These are phyloP conservation scores for Eufriesea mexicana DNA, from an alignment of 1,140 invertebrate genomes.

Conservation along the genomic window DNA sequence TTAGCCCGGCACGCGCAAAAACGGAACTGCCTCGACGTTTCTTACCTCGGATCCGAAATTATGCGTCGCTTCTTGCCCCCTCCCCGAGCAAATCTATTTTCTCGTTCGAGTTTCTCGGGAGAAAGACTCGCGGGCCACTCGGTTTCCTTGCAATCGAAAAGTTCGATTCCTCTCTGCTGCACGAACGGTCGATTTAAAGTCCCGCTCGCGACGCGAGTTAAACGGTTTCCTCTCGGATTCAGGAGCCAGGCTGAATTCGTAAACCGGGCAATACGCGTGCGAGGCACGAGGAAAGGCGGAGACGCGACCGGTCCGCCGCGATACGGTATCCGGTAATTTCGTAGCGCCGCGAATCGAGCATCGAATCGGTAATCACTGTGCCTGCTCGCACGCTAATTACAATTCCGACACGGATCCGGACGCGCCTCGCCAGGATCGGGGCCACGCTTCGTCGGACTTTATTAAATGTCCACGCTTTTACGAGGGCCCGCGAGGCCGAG, in stretches of 20 bases:
- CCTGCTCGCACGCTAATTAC: slow-evolving; percentile 58
- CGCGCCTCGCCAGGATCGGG: slow-evolving; percentile 26
- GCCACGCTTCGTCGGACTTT: slow-evolving; percentile 52
- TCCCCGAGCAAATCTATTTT: too few relatives aligned
- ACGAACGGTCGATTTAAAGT: neutral
- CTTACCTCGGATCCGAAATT: slow-evolving; percentile 40
- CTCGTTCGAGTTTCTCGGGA: too few relatives aligned
- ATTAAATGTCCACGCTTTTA: slow-evolving; percentile 67
- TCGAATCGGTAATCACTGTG: too few relatives aligned
- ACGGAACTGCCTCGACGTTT: neutral
- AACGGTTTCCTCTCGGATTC: neutral
- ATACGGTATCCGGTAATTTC: slow-evolving; percentile 2
- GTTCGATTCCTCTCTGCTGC: too few relatives aligned
- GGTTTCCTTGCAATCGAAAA: too few relatives aligned
- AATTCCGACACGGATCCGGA: slow-evolving; percentile 44
- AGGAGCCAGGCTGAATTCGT: neutral
- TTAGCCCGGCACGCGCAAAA: slow-evolving; percentile 57
- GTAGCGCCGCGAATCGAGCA: neutral
- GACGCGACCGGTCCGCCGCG: neutral
- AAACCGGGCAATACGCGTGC: slow-evolving; percentile 27
- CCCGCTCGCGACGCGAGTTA: too few relatives aligned
- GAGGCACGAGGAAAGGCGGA: slow-evolving; percentile 35
- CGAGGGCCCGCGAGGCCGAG: slow-evolving; percentile 2
- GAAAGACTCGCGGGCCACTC: too few relatives aligned
- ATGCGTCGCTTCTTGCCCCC: neutral